Conservation (phyloP, 2,888 invertebrate genomes). For the Nemotelus nigrinus region DNA sequence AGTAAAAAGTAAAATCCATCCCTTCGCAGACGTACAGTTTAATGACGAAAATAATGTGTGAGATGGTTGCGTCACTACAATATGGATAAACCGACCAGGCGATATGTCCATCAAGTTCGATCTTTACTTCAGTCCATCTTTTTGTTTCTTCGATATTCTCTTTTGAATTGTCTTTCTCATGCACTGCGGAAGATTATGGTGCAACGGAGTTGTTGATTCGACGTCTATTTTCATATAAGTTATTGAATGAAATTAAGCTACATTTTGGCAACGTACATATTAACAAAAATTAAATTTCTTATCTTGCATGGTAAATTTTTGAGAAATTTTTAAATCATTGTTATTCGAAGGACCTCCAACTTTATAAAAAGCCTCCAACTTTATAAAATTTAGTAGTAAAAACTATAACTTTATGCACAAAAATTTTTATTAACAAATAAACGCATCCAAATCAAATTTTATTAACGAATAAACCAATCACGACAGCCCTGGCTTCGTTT, state of each 20-base stretch:
- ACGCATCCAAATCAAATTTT: background rate
- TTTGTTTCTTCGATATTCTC: background rate
- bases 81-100: background rate
- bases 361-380: no score
- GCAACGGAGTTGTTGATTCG: background rate
- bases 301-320: background rate
- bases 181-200: background rate
- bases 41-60: background rate
- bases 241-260: background rate
- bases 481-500: background rate
- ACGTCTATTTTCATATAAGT: background rate
- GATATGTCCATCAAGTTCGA: slow-evolving; percentile 4
- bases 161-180: background rate
- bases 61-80: background rate
- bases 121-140: background rate
- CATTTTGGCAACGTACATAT: background rate
- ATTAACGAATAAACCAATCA: no score
- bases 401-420: no score
- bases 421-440: no score
- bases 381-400: no score
- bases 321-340: no score
- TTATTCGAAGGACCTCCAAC: no score
- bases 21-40: background rate
- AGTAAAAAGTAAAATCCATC: background rate
- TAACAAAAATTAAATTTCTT: background rate